These are phyloP conservation scores for Rhinopithecus roxellana DNA, from an alignment of 2,113 vertebrate species.

Conservation along the genomic window DNA sequence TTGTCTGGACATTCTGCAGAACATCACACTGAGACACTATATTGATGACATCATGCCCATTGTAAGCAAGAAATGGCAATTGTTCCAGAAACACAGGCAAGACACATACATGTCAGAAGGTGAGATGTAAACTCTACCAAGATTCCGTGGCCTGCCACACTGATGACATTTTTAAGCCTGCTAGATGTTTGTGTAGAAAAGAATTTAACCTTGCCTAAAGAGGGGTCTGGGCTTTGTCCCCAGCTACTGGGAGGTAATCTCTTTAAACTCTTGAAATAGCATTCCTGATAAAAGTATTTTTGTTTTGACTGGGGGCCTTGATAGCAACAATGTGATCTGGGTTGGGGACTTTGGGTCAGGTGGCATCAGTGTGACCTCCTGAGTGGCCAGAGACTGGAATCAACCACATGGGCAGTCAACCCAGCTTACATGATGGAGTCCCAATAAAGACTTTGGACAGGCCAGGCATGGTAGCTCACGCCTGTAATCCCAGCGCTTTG, in stretches of 20 bases:
- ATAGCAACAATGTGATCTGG: background rate
- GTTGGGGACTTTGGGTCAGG: background rate
- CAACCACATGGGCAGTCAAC: background rate
- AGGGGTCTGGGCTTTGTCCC: background rate
- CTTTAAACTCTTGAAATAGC: background rate
- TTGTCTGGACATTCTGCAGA: background rate
- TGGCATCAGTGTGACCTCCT: background rate
- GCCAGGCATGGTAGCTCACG: too few species aligned
- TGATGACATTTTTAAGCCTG: background rate
- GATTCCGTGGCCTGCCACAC: background rate
- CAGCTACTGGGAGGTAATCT: background rate
- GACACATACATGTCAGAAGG: background rate
- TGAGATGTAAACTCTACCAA: background rate
- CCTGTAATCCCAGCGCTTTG: too few species aligned
- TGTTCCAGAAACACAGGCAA: background rate
- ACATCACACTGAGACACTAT: background rate
- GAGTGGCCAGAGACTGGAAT: background rate
- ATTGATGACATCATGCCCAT: background rate
- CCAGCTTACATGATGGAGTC: background rate
- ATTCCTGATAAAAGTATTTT: background rate
- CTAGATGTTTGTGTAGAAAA: background rate
- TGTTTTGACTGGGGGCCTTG: background rate
- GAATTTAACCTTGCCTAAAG: background rate
- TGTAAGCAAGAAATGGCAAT: background rate
- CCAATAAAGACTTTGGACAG: background rate